Evolutionary conservation across 2,113 vertebrate genomes (phyloP).

Genomic region (Pteronura brasiliensis): DNA sequence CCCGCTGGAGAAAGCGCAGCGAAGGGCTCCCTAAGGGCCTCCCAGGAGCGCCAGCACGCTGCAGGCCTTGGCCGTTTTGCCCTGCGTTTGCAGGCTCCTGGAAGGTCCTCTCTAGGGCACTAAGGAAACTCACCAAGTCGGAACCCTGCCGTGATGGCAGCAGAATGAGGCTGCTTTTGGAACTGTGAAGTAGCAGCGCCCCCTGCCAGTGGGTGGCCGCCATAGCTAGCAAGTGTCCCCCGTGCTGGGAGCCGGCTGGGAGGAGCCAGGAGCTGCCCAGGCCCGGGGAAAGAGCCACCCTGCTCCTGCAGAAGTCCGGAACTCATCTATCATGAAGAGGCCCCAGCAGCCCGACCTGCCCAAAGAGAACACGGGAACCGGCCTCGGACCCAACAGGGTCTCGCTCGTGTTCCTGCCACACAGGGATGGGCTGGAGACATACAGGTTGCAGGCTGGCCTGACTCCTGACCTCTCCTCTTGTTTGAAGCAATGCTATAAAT

Average conservation of each 20-base stretch:
- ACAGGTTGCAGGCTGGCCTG: not conserved
- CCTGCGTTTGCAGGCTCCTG: not conserved
- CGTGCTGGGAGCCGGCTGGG: rapidly evolving
- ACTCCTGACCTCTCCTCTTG: not conserved
- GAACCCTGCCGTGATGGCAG: rapidly evolving
- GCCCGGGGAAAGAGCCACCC: not conserved
- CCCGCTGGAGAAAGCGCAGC: not conserved
- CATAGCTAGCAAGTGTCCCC: not conserved
- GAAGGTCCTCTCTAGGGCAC: not conserved
- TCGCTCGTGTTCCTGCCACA: not conserved
- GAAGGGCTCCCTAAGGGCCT: not conserved
- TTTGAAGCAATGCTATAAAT: not conserved
- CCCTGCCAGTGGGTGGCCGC: conserved; percentile 59
- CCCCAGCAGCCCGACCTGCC: not conserved
- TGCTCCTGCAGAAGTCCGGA: not conserved
- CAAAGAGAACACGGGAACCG: not conserved
- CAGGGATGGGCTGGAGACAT: not conserved
- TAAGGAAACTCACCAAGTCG: not conserved
- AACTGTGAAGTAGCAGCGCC: conserved; percentile 78
- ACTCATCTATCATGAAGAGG: not conserved
- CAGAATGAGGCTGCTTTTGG: rapidly evolving
- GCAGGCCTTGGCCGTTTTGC: not conserved
- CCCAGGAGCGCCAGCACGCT: not conserved
- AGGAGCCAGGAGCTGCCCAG: not conserved
- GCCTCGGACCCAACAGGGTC: not conserved